phyloP scores from a whole-genome alignment of 2,797 vertebrate species.

The Eulemur mongoz region DNA sequence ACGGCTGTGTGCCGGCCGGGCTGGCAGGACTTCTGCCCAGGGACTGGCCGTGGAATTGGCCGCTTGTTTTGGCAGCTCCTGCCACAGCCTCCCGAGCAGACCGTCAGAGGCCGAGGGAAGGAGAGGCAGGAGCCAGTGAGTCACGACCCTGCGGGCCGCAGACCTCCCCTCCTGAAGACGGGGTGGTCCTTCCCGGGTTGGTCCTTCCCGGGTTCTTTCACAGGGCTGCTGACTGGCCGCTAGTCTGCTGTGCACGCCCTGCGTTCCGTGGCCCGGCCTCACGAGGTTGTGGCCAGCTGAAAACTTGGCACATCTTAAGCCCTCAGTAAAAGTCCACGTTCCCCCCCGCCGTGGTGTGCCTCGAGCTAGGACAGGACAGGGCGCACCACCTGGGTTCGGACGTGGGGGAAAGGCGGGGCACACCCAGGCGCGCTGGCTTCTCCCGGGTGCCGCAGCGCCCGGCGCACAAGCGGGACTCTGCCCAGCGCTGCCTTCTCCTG shows the following conservation, averaged over 20 bases:
- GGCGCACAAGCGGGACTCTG: background rate
- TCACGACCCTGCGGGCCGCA: background rate
- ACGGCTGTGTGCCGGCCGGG: slow-evolving; percentile 11
- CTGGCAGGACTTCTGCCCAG: background rate
- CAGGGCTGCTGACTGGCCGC: no score
- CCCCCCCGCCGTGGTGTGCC: background rate
- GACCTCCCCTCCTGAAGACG: background rate
- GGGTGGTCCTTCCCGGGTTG: background rate
- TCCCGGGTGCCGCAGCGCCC: background rate
- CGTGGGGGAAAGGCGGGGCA: background rate
- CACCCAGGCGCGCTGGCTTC: no score
- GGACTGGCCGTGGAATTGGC: background rate
- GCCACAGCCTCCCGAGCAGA: slow-evolving; percentile 54
- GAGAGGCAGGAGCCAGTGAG: slow-evolving; percentile 38
- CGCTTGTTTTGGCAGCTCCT: slow-evolving; percentile 47
- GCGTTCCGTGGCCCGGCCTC: background rate
- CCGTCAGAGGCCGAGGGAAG: background rate
- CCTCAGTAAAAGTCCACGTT: background rate
- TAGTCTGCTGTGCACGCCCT: no score
- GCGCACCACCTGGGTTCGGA: background rate
- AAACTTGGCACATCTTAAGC: background rate
- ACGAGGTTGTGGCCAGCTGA: background rate
- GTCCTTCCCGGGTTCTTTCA: no score
- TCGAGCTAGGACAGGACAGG: background rate
- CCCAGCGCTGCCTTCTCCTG: background rate